Conservation (phyloP, 2,888 invertebrate genomes). For the Drosophila prostipennis region DNA sequence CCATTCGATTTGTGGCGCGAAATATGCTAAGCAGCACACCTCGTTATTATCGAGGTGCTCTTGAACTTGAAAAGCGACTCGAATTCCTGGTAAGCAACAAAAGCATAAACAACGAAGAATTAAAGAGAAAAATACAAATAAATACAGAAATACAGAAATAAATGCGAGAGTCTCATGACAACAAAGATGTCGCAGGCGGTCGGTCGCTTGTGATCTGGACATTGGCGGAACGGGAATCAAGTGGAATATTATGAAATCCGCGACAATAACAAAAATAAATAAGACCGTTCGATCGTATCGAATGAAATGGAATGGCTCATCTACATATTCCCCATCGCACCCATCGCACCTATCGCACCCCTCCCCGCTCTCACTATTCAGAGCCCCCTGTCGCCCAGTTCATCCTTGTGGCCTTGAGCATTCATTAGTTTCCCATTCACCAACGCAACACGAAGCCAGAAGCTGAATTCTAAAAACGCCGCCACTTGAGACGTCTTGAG, state of each 20-base stretch:
- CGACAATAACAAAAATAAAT: conserved; percentile 73
- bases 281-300: conserved; percentile 18
- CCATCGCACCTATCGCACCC: background rate
- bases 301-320: conserved; percentile 7
- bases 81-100: conserved; percentile 60
- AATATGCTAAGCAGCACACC: conserved; percentile 54
- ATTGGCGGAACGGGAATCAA: conserved; percentile 33
- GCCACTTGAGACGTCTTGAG: conserved; percentile 51
- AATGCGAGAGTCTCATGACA: conserved; percentile 46
- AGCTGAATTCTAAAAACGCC: conserved; percentile 30
- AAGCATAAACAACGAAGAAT: conserved; percentile 41
- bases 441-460: background rate
- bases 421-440: conserved; percentile 61
- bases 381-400: conserved; percentile 21
- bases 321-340: conserved; percentile 30
- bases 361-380: conserved; percentile 2
- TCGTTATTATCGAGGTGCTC: conserved; percentile 52
- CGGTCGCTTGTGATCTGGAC: conserved; percentile 13
- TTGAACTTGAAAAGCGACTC: conserved; percentile 68
- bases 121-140: conserved; percentile 23
- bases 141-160: conserved; percentile 25
- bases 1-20: background rate
- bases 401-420: conserved; percentile 70
- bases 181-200: conserved; percentile 13
- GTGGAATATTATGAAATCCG: conserved; percentile 65